Base-by-base conservation (phyloP, 2,888 invertebrate species). In the Leptinotarsa juncta region DNA sequence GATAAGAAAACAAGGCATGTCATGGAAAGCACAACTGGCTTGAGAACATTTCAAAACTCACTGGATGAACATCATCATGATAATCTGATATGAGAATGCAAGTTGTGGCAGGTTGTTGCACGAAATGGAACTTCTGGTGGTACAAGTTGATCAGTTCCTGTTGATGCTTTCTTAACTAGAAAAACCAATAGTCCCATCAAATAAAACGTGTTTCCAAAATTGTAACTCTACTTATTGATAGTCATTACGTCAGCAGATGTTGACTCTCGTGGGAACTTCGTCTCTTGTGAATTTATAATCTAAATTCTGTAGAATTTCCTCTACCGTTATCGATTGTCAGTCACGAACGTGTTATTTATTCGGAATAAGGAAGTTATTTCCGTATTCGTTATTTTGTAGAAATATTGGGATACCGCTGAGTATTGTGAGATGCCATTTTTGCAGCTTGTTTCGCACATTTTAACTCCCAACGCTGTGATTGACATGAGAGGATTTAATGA, bases 291-390 rank as follows among this genome's bases (percentile, higher is more conserved):
- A 57, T 57, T 57, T 14, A 23, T 23, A 57, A 57, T 57, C 14
- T 15, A 20, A 23, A 20, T 57, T 57, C 23, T 23, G 20, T 57
- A 4, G 57, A 57, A 57, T 23, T 14, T 23, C 23, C 57, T 15
- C 10, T 4, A 3, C 15, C 4, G 15, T 26, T 15, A 57, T 57
- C 57, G 20, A 57, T 23, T 14, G 57, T 23, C 57, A 57, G 57
- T 57, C 57, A 57, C 57, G 57, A 57, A 57, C 57, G 12, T 23
- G 57, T 57, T 23, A 57, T 23, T 57, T 57, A 57, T 57, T 57
- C 23, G 26, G 23, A 57, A 12, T 23, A 2, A 4, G 20, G 4
- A 57, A 23, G 20, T 16, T 57, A 57, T 57, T 57, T 57, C 26
- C 23, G 57, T 23, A 57, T 14, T 57, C 57, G 15, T 20, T 57